Evolutionary conservation across 2,113 vertebrate genomes (phyloP).

Genomic region (Desmodus rotundus): DNA sequence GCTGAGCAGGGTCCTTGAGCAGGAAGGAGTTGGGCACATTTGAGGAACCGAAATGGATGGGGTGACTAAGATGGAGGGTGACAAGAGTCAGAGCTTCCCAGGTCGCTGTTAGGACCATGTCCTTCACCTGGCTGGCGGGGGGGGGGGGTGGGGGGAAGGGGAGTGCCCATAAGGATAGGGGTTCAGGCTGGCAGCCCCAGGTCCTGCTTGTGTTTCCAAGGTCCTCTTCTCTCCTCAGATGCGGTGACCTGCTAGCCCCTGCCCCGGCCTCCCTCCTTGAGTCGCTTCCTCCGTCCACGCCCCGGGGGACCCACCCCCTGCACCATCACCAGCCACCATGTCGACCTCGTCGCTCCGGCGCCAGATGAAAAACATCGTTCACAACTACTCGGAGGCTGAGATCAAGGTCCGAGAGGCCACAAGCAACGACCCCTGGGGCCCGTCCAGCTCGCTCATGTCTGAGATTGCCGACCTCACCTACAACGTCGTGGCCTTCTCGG

Average conservation of each 20-base stretch:
- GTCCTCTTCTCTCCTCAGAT: not conserved
- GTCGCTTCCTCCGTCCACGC: not conserved
- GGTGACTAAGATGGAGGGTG: not conserved
- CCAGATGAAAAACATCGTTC: constrained; percentile 94
- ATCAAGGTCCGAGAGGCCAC: constrained; percentile 95
- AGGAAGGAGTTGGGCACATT: constrained; percentile 15
- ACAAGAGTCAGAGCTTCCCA: not conserved
- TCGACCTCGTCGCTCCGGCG: constrained; percentile 92
- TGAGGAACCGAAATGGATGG: constrained; percentile 47
- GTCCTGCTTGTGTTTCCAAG: not conserved
- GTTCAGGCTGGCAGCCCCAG: not conserved
- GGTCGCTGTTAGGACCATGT: not conserved
- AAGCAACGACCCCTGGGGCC: constrained; percentile 93
- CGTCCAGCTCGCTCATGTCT: constrained; percentile 93
- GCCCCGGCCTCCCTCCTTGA: not conserved
- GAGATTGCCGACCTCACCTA: constrained; percentile 94
- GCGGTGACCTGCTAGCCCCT: not conserved
- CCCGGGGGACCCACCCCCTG: not conserved
- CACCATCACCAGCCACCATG: constrained; percentile 72
- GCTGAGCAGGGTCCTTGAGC: not conserved
- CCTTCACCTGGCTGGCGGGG: fast-evolving
- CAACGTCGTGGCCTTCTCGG: constrained; percentile 93
- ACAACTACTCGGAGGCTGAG: constrained; percentile 95
- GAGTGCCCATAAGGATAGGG: fast-evolving
- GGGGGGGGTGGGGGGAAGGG: not conserved